Conservation (phyloP, 2,797 vertebrate genomes). For the Diplodus puntazzo region DNA sequence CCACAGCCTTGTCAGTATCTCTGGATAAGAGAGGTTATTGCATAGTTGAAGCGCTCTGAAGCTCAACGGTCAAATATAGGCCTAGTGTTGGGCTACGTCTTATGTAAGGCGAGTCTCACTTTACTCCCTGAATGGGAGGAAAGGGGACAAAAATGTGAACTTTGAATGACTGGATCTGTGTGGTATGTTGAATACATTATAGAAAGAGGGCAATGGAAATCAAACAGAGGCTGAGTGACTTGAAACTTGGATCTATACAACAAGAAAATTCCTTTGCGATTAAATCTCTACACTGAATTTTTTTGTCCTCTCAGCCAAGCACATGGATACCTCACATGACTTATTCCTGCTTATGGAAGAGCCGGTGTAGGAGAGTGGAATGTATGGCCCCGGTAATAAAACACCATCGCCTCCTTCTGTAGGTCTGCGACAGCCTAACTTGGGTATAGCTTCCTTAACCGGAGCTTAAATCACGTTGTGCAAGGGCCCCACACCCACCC, state of each 20-base stretch:
- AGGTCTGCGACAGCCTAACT: constrained; percentile 47
- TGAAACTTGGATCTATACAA: background rate
- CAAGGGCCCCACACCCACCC: constrained; percentile 5
- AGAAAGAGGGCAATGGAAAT: constrained; percentile 20
- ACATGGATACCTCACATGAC: constrained; percentile 11
- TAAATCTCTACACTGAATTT: background rate
- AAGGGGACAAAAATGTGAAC: background rate
- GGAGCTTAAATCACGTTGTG: constrained; percentile 55
- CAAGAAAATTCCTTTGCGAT: constrained; percentile 5
- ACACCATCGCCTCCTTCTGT: constrained; percentile 51
- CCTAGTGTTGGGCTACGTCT: constrained; percentile 41
- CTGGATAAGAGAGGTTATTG: constrained; percentile 31
- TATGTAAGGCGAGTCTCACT: constrained; percentile 64
- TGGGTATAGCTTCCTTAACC: constrained; percentile 40
- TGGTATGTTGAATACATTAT: background rate
- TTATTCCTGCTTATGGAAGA: constrained; percentile 21
- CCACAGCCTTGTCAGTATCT: constrained; percentile 6
- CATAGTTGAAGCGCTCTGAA: constrained; percentile 58
- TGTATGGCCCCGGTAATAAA: constrained; percentile 61
- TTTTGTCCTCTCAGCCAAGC: constrained; percentile 9
- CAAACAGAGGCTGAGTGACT: background rate
- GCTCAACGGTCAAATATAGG: constrained; percentile 74
- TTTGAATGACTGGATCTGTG: constrained; percentile 2
- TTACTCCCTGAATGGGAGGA: constrained; percentile 35
- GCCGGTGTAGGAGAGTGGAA: constrained; percentile 50